Evolutionary conservation across 2,888 invertebrate species (phyloP).

Genomic region (Leptinotarsa haldemani): DNA sequence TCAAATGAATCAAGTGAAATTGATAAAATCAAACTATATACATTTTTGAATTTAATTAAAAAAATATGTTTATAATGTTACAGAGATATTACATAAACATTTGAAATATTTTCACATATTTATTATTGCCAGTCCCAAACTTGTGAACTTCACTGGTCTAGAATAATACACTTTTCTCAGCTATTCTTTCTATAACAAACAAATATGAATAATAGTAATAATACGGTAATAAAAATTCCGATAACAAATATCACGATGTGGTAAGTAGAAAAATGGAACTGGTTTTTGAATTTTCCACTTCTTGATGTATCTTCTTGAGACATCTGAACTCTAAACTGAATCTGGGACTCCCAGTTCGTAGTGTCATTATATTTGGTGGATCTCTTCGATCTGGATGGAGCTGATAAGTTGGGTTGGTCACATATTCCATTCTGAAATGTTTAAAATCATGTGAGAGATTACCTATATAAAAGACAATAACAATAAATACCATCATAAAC

Average conservation of each 20-base stretch:
- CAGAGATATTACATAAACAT: too few species aligned
- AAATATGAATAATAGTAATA: background rate
- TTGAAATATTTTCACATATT: too few species aligned
- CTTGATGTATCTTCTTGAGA: constrained; percentile 9
- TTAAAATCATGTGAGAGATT: background rate
- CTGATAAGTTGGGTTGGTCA: constrained; percentile 25
- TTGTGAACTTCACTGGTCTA: too few species aligned
- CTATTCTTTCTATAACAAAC: background rate
- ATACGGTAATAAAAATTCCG: background rate
- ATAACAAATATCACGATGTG: background rate
- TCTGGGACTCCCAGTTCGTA: constrained; percentile 32
- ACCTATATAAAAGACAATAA: too few species aligned
- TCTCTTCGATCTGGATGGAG: constrained; percentile 32
- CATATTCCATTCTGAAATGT: constrained; percentile 38
- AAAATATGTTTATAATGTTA: too few species aligned
- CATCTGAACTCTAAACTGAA: constrained; percentile 33
- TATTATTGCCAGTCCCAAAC: too few species aligned
- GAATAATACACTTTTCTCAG: too few species aligned
- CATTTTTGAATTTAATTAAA: too few species aligned
- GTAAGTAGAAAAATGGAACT: background rate
- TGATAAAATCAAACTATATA: too few species aligned
- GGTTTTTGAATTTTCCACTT: background rate
- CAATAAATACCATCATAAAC: too few species aligned
- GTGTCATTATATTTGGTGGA: constrained; percentile 23
- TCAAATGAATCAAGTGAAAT: too few species aligned